A percentile compares a stretch with the other conserved stretches of the same genome.
phyloP scores from a whole-genome alignment of 2,888 invertebrate species.

The Pristionchus exspectatus region DNA sequence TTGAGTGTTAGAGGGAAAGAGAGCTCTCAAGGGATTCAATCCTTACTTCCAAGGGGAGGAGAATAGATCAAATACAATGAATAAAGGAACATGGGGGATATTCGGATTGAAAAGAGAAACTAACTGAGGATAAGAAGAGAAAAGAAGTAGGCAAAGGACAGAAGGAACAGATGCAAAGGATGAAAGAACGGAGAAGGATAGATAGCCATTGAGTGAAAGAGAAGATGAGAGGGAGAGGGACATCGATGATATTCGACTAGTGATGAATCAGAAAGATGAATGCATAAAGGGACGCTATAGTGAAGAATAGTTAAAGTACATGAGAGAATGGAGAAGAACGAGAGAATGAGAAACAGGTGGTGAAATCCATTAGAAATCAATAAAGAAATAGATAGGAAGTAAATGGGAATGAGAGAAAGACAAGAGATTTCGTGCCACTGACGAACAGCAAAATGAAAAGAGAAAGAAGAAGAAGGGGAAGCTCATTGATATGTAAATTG shows the following conservation, averaged over 20 bases:
- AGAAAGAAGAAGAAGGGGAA: neutral
- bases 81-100: neutral
- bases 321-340: neutral
- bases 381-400: neutral
- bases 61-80: neutral
- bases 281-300: neutral
- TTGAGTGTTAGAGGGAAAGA: neutral
- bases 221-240: neutral
- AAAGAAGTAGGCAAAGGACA: neutral
- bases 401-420: conserved; percentile 8
- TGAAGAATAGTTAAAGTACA: neutral
- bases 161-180: conserved; percentile 12
- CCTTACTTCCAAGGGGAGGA: neutral
- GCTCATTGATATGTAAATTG: neutral
- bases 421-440: neutral
- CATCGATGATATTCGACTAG: neutral
- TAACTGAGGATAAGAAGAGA: neutral
- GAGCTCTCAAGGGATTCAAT: neutral
- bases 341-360: conserved; percentile 17
- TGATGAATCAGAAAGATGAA: neutral
- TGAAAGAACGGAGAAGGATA: conserved; percentile 5
- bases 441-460: neutral
- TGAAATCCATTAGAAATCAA: neutral
- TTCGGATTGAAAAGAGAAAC: neutral
- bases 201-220: conserved; percentile 4